A percentile compares a stretch with the other conserved stretches of the same genome.
Evolutionary conservation across 2,888 invertebrate species (phyloP).

Genomic region (Chalcosyrphus nemorum): DNA sequence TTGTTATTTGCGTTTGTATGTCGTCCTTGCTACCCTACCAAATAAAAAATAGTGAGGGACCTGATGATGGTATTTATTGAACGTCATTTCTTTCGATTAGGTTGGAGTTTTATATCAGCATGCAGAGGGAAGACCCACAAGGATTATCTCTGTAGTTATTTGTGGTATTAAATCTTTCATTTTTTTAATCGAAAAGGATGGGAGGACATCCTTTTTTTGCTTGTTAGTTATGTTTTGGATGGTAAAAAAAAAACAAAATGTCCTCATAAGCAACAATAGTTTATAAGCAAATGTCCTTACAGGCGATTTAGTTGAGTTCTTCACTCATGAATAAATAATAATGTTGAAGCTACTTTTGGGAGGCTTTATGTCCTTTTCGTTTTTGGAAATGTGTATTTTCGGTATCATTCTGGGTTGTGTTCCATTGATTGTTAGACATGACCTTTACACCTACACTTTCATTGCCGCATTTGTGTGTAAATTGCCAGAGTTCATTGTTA

Average conservation of each 20-base stretch:
- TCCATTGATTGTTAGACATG: neutral
- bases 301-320: neutral
- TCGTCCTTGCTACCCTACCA: neutral
- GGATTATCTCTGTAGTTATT: constrained; percentile 56
- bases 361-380: neutral
- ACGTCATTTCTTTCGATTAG: constrained; percentile 71
- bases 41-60: neutral
- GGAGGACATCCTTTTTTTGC: neutral
- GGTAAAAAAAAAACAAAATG: neutral
- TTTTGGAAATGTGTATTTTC: neutral
- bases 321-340: constrained; percentile 1
- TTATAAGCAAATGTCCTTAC: neutral
- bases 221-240: neutral
- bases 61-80: constrained; percentile 71
- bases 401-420: neutral
- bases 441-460: constrained; percentile 12
- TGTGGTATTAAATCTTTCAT: constrained; percentile 50
- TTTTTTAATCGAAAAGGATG: neutral
- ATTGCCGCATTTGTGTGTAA: neutral
- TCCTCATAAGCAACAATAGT: neutral
- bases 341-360: neutral
- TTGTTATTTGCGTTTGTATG: constrained; percentile 18
- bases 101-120: constrained; percentile 45
- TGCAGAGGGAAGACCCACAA: constrained; percentile 33
- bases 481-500: neutral